Evolutionary conservation across 2,888 invertebrate genomes (phyloP), one percentile per base, ranked within the genome.

Genomic region (Drosophila colorata): DNA sequence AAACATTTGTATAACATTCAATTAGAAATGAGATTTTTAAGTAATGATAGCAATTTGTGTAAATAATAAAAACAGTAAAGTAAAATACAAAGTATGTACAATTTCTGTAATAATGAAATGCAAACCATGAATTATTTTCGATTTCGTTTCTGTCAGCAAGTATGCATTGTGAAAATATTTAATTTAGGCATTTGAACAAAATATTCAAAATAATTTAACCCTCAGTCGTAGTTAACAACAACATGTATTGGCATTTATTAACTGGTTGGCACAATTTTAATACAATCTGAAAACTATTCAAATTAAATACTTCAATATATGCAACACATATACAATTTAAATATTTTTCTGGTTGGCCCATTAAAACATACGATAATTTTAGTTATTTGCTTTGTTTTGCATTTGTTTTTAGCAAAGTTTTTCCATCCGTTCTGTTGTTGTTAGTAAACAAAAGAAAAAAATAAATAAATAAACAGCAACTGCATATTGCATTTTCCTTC

Each of bases 381-480:
- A n/a, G 48, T 47, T 55, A 41, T 13, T 14, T 18, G 31, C 33
- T 48, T 69, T 33, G 48, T 48, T 18, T 69, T 25, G 31, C 37
- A 16, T 38, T 53, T 38, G 49, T 20, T 13, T 65, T 72, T 38
- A 3, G 48, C 31, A 73, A 69, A 58, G 43, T 63, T 63, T 49
- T 31, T 47, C 16, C 16, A 33, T 44, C 40, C 47, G 4, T 38
- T 56, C 20, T 47, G 66, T 57, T 66, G 13, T 41, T 66, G 33
- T 43, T 57, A 6, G 41, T 28, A 33, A 44, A 28, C 43, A 49
- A 66, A 66, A 20, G 20, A 35, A 14, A 44, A 44, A 18, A 44
- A 7, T 28, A 35, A 51, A 47, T 48, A 14, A 23, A 57, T 41
- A 23, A 65, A 55, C 35, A 33, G 18, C 28, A 44, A 43, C 25